phyloP scores from a whole-genome alignment of 2,113 vertebrate species.

The Nibea coibor region DNA sequence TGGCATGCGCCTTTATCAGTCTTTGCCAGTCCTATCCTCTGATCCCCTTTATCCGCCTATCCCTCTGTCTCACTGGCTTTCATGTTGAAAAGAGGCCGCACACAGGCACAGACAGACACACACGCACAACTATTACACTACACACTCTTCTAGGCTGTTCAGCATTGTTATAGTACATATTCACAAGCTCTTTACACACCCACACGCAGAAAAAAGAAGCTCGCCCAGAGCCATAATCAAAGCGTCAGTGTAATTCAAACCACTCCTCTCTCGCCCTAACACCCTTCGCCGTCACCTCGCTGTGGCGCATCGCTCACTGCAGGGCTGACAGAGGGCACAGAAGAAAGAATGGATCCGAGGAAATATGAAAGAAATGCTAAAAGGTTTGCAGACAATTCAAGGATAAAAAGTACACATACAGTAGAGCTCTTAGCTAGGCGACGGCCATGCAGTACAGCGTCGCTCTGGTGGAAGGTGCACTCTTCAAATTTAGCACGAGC shows the following conservation, averaged over 20 bases:
- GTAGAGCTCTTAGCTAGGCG: conserved; percentile 2
- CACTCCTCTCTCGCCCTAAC: conserved; percentile 52
- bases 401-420: background rate
- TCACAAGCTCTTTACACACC: conserved; percentile 51
- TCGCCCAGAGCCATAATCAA: conserved; percentile 69
- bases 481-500: conserved; percentile 19
- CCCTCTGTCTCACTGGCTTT: conserved; percentile 70
- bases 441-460: conserved; percentile 21
- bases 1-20: conserved; percentile 79
- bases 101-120: conserved; percentile 31
- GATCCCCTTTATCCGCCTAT: conserved; percentile 76
- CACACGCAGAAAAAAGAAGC: conserved; percentile 56
- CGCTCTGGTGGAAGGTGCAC: background rate
- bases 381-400: conserved; percentile 19
- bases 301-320: conserved; percentile 9
- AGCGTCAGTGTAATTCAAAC: conserved; percentile 68
- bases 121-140: conserved; percentile 18
- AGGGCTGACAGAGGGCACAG: conserved; percentile 26
- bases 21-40: conserved; percentile 74
- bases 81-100: conserved; percentile 67
- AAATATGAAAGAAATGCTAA: conserved; percentile 17
- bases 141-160: conserved; percentile 43
- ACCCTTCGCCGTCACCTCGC: conserved; percentile 47
- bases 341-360: conserved; percentile 18
- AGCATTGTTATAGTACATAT: conserved; percentile 56